Evolutionary conservation across 2,113 vertebrate genomes (phyloP).

Genomic region (Cyprinodon variegatus): DNA sequence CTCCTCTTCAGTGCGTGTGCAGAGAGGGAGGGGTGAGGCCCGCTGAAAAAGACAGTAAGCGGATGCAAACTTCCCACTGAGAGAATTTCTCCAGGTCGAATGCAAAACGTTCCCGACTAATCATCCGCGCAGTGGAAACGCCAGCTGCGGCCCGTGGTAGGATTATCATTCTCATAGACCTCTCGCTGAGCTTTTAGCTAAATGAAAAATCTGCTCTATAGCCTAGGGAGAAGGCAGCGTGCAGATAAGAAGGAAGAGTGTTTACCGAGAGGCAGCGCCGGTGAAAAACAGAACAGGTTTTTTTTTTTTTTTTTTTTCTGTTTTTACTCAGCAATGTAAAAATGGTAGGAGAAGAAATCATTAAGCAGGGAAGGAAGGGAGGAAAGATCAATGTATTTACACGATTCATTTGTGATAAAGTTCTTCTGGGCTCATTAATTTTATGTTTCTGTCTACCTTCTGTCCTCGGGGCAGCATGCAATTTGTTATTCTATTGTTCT

Average conservation of each 20-base stretch:
- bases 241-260: conserved; percentile 96
- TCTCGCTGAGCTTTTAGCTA: conserved; percentile 99
- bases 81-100: conserved; percentile 99
- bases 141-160: conserved; percentile 97
- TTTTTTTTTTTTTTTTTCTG: conserved; percentile 72
- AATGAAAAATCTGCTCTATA: conserved; percentile 99
- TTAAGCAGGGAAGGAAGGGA: conserved; percentile 80
- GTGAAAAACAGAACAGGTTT: conserved; percentile 96
- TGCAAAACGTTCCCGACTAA: conserved; percentile 98
- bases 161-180: conserved; percentile 99
- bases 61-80: conserved; percentile 99
- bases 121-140: conserved; percentile 96
- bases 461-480: conserved; percentile 90
- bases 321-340: conserved; percentile 85
- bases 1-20: conserved; percentile 42
- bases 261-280: conserved; percentile 96
- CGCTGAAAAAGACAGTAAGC: conserved; percentile 94
- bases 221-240: conserved; percentile 97
- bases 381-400: conserved; percentile 98
- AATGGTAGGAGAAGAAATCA: conserved; percentile 91
- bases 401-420: conserved; percentile 98
- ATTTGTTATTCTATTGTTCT: conserved; percentile 83
- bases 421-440: conserved; percentile 99
- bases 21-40: conserved; percentile 61
- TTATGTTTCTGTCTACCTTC: conserved; percentile 98